Evolutionary conservation across 2,888 invertebrate genomes (phyloP).

Genomic region (Cryptophagus acutangulus): DNA sequence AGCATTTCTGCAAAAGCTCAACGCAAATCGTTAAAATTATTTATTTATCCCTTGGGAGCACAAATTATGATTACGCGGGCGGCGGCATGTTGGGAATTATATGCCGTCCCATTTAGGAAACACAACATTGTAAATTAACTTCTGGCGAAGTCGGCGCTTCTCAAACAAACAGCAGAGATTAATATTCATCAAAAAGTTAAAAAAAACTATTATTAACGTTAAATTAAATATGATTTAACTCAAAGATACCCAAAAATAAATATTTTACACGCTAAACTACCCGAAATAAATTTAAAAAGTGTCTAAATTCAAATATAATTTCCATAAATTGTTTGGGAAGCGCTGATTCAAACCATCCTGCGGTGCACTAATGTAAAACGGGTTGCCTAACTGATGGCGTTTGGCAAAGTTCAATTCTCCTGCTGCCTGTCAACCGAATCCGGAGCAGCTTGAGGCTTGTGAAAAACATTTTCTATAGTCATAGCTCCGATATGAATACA

Average conservation of each 20-base stretch:
- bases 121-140: background rate
- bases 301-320: too few species aligned
- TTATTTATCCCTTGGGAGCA: conserved; percentile 39
- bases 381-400: conserved; percentile 15
- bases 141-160: background rate
- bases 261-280: too few species aligned
- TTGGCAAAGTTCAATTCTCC: conserved; percentile 6
- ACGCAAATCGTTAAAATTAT: conserved; percentile 41
- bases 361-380: too few species aligned
- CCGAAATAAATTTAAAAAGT: too few species aligned
- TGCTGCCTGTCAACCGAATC: conserved; percentile 7
- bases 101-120: conserved; percentile 4
- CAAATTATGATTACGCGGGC: conserved; percentile 40
- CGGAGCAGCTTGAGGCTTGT: conserved; percentile 7
- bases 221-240: too few species aligned
- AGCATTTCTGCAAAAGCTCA: too few species aligned
- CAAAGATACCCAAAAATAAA: too few species aligned
- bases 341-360: conserved; percentile 4
- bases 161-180: too few species aligned
- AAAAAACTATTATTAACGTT: too few species aligned
- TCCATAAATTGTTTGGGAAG: conserved; percentile 5
- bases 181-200: too few species aligned
- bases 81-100: conserved; percentile 12
- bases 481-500: conserved; percentile 10
- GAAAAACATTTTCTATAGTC: background rate